These are phyloP conservation scores for Steinernema feltiae DNA, from an alignment of 1,140 invertebrate genomes.

Conservation along the genomic window DNA sequence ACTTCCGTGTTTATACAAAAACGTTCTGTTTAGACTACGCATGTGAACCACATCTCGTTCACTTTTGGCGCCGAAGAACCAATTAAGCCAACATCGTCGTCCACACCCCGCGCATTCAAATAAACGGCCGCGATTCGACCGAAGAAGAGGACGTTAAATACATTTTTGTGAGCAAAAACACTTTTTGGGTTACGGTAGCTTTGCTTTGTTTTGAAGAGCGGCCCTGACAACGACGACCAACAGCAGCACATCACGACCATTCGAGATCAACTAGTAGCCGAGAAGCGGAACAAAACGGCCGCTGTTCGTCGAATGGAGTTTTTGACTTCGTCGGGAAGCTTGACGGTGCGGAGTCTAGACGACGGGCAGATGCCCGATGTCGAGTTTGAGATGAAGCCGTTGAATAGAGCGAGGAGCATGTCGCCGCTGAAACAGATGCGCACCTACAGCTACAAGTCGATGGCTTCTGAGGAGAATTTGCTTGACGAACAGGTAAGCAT, in stretches of 20 bases:
- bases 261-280: constrained; percentile 4
- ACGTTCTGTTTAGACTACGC: neutral
- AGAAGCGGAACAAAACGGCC: neutral
- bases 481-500: constrained; percentile 32
- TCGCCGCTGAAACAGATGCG: constrained; percentile 34
- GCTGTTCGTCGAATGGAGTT: neutral
- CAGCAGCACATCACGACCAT: neutral
- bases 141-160: constrained; percentile 22
- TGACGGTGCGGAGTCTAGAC: constrained; percentile 25
- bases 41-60: neutral
- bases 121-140: constrained; percentile 26
- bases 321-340: constrained; percentile 16
- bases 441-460: constrained; percentile 30
- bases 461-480: constrained; percentile 25
- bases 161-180: constrained; percentile 13
- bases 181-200: neutral
- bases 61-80: neutral
- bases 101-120: constrained; percentile 32
- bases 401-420: constrained; percentile 22
- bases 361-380: constrained; percentile 21
- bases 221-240: constrained; percentile 12
- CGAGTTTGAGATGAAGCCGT: constrained; percentile 24
- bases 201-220: neutral
- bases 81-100: constrained; percentile 13
- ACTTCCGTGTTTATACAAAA: too few species aligned